Conservation (phyloP, 1,140 invertebrate species). For the Paralvinella palmiformis region DNA sequence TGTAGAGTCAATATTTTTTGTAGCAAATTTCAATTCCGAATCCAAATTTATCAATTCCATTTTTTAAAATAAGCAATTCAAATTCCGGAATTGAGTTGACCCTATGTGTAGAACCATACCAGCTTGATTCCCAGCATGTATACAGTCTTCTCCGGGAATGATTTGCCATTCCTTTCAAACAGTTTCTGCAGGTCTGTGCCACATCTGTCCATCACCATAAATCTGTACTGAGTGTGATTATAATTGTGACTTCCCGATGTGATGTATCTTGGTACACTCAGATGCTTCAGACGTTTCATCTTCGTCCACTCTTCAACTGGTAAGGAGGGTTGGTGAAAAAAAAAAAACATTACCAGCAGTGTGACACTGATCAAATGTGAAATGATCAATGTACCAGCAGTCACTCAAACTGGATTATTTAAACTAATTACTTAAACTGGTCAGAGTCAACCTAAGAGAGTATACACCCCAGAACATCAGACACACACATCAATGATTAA, state of each 20-base stretch:
- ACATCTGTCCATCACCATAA: conserved; percentile 85
- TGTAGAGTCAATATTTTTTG: no score
- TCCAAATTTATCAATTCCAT: no score
- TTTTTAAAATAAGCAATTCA: no score
- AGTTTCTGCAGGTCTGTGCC: conserved; percentile 82
- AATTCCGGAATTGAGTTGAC: background rate
- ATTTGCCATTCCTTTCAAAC: conserved; percentile 60
- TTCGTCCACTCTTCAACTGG: conserved; percentile 73
- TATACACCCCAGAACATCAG: no score
- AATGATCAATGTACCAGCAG: no score
- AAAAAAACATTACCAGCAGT: conserved; percentile 7
- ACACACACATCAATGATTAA: no score
- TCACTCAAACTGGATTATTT: no score
- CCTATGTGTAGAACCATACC: conserved; percentile 55
- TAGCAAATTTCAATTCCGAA: no score
- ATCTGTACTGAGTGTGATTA: conserved; percentile 70
- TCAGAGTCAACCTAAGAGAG: no score
- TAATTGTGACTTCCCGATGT: conserved; percentile 73
- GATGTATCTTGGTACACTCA: conserved; percentile 83
- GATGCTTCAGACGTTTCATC: conserved; percentile 60
- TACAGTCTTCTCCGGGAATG: conserved; percentile 69
- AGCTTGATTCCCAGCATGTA: conserved; percentile 76
- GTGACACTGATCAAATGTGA: no score
- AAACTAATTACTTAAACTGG: no score
- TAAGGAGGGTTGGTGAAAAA: background rate